Percentiles rank a stretch among this genome's conserved stretches.
Evolutionary conservation across 2,888 invertebrate genomes (phyloP).

Genomic region (Strigamia transsilvanica): DNA sequence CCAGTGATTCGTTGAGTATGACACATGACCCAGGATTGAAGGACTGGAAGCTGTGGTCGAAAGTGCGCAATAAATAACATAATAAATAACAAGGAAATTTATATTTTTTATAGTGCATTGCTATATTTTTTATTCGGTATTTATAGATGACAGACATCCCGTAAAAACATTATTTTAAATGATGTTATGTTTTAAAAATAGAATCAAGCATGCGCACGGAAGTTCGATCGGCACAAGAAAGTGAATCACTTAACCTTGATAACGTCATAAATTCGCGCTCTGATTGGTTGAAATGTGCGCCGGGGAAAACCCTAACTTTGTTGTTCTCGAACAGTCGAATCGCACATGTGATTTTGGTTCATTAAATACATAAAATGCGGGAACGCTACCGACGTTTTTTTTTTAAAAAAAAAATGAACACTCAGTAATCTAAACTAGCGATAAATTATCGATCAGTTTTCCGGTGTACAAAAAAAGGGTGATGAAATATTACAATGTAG

Average conservation of each 20-base stretch:
- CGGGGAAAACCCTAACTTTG: background rate
- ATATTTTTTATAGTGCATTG: too few relatives aligned
- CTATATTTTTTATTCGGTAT: too few relatives aligned
- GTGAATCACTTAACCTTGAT: background rate
- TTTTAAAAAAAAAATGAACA: background rate
- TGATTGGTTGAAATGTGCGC: background rate
- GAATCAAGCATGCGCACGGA: background rate
- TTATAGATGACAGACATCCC: background rate
- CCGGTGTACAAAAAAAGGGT: background rate
- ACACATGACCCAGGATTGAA: too few relatives aligned
- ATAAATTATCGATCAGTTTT: background rate
- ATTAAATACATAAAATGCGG: conserved; percentile 8
- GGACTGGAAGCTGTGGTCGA: too few relatives aligned
- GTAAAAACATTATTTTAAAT: background rate
- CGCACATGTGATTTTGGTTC: background rate
- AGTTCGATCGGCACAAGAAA: background rate
- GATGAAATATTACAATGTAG: too few relatives aligned
- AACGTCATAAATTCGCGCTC: background rate
- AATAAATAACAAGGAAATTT: too few relatives aligned
- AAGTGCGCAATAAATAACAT: too few relatives aligned
- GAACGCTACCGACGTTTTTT: background rate
- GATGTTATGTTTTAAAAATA: background rate
- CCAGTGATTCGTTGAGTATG: too few relatives aligned
- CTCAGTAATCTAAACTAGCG: background rate
- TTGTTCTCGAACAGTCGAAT: background rate